These are phyloP conservation scores for Colletes latitarsis DNA, from an alignment of 1,140 invertebrate species.

Conservation along the genomic window DNA sequence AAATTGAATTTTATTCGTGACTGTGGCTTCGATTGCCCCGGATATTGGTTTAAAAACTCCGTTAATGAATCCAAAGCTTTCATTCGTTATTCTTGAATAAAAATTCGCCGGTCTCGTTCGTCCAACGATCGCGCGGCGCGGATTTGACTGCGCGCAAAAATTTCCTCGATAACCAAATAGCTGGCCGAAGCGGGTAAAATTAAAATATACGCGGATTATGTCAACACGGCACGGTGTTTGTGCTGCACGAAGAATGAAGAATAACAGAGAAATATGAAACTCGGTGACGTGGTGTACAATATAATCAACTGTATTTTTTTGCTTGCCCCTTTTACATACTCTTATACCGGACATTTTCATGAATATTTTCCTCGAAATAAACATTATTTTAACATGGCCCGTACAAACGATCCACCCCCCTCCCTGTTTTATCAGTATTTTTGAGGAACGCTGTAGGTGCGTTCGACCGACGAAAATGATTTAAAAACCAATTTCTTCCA, in stretches of 20 bases:
- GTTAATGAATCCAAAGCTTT: no score
- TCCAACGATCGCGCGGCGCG: not conserved
- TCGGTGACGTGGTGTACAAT: not conserved
- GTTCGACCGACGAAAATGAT: not conserved
- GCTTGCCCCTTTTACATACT: conserved; percentile 11
- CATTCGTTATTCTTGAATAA: no score
- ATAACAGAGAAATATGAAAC: conserved; percentile 16
- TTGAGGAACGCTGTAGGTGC: not conserved
- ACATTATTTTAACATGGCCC: conserved; percentile 5
- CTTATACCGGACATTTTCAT: not conserved
- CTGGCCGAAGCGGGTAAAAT: not conserved
- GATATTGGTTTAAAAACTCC: no score
- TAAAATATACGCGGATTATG: not conserved
- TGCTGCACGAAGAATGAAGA: not conserved
- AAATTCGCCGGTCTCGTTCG: no score
- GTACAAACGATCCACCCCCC: conserved; percentile 19
- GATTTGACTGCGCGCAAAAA: no score
- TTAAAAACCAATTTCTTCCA: no score
- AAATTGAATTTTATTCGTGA: no score
- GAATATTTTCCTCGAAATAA: conserved; percentile 28
- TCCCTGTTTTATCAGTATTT: conserved; percentile 11
- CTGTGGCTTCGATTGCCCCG: no score
- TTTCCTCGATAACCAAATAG: not conserved
- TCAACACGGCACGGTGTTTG: not conserved
- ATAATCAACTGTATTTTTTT: conserved; percentile 16